Evolutionary conservation across 2,113 vertebrate genomes (phyloP).

Genomic region (Alligator mississippiensis): DNA sequence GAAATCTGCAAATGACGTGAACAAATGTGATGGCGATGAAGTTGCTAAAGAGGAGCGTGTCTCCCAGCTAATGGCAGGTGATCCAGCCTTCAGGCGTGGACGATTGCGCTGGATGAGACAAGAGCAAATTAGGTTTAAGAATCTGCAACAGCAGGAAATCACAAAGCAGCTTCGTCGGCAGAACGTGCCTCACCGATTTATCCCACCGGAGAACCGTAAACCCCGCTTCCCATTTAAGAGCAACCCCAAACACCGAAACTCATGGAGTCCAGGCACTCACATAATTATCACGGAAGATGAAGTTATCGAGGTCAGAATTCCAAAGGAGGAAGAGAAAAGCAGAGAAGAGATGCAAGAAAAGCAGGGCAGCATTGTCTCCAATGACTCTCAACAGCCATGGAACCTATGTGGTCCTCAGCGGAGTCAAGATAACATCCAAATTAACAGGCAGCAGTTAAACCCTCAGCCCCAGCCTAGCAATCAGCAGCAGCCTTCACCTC

Average conservation of each 20-base stretch:
- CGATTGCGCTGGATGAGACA: slow-evolving; percentile 94
- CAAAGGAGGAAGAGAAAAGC: slow-evolving; percentile 92
- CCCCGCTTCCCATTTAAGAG: slow-evolving; percentile 97
- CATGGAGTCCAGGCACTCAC: slow-evolving; percentile 96
- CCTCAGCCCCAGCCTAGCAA: neutral
- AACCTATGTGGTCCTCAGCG: slow-evolving; percentile 71
- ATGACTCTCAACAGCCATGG: slow-evolving; percentile 78
- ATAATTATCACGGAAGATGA: slow-evolving; percentile 97
- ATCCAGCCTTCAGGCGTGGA: slow-evolving; percentile 85
- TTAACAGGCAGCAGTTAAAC: slow-evolving; percentile 80
- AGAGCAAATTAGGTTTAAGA: slow-evolving; percentile 93
- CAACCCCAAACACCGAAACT: slow-evolving; percentile 96
- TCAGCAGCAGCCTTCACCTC: slow-evolving; percentile 70
- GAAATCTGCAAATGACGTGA: slow-evolving; percentile 19
- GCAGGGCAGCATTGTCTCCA: slow-evolving; percentile 65
- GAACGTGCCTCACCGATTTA: slow-evolving; percentile 91
- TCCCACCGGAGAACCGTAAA: slow-evolving; percentile 96
- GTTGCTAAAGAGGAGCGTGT: slow-evolving; percentile 79
- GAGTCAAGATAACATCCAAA: slow-evolving; percentile 83
- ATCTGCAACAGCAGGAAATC: slow-evolving; percentile 96
- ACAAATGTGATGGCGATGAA: slow-evolving; percentile 70
- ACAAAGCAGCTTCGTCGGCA: slow-evolving; percentile 93
- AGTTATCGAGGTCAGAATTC: slow-evolving; percentile 93
- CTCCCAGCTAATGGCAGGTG: slow-evolving; percentile 81
- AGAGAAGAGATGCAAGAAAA: slow-evolving; percentile 72